Evolutionary conservation across 2,888 invertebrate genomes (phyloP), one percentile per base, ranked within the genome.

Genomic region (Gryllus longicercus): DNA sequence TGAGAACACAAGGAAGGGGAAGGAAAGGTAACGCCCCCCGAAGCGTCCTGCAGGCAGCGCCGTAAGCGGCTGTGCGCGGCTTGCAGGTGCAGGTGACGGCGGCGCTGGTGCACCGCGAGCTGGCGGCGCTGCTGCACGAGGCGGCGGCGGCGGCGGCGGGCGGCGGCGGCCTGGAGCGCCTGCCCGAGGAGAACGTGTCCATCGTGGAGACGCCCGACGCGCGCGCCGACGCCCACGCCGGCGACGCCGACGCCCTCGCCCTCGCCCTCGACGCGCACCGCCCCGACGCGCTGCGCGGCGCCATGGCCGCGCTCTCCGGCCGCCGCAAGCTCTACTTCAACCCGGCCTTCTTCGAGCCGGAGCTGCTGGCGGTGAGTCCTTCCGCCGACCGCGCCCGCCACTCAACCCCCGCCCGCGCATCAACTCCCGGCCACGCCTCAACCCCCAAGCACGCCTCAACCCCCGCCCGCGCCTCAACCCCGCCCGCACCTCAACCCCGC

Each of bases 281-380:
- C 81, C 89, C 92, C 83, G 93, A 94, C 83, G 89, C 88, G 79
- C 88, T 93, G 14, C 88, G 91, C 84, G 86, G 86, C 76, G 85
- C 85, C 16, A 86, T 88, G 12, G 84, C 87, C 12, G 83, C 86
- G 2, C 94, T 94, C 16, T 92, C 91, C 50, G 92, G 93, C 1
- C 89, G 95, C 79, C 90, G 93, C 83, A 95, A 96, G 85, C 88
- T 96, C 3, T 96, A 95, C 86, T 96, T 96, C 85, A 96, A 96
- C 86, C 96, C 96, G 0, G 96, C 96, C 11, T 97, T 96, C 86
- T 96, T 97, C 85, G 96, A 97, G 86, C 94, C 94, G 50, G 94
- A 96, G 83, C 86, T 96, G 77, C 89, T 97, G 86, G 89, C 93
- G 88, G 95, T 95, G 89, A 90, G 91, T 86, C 63, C 21, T 1